A percentile compares a stretch with the other conserved stretches of the same genome.
Conservation (phyloP, 2,888 invertebrate species). For the Aphodius sticticus region DNA sequence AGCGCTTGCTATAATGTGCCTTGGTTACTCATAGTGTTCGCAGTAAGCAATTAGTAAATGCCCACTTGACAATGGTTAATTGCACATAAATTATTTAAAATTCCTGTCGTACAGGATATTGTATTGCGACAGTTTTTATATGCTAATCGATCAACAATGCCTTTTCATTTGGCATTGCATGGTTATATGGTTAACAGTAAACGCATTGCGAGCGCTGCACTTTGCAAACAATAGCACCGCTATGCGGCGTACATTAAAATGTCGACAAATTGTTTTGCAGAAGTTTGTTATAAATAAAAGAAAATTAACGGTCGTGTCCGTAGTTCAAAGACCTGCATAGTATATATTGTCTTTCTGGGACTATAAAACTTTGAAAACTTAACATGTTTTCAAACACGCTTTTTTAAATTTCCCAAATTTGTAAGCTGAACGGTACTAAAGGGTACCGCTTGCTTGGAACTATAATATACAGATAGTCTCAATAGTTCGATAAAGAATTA, state of each 20-base stretch:
- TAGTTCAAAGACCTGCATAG: background rate
- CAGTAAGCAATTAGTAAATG: background rate
- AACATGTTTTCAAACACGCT: too few species aligned
- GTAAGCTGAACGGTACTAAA: too few species aligned
- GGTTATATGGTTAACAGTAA: background rate
- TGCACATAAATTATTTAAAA: background rate
- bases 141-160: slow-evolving; percentile 25
- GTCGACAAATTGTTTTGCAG: background rate
- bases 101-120: slow-evolving; percentile 23
- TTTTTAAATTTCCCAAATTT: too few species aligned
- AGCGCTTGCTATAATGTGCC: background rate
- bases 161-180: slow-evolving; percentile 11
- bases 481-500: too few species aligned
- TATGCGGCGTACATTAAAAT: background rate
- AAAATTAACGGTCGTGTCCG: background rate
- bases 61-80: background rate
- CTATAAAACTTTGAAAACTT: background rate
- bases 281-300: background rate
- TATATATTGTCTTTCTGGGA: background rate
- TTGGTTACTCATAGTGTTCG: background rate
- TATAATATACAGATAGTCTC: too few species aligned
- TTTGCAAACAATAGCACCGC: slow-evolving; percentile 20
- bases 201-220: slow-evolving; percentile 15
- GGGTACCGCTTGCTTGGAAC: too few species aligned
- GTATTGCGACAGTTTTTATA: slow-evolving; percentile 21